phyloP scores from a whole-genome alignment of 2,888 invertebrate species.

The Noctuana brunneofusca region DNA sequence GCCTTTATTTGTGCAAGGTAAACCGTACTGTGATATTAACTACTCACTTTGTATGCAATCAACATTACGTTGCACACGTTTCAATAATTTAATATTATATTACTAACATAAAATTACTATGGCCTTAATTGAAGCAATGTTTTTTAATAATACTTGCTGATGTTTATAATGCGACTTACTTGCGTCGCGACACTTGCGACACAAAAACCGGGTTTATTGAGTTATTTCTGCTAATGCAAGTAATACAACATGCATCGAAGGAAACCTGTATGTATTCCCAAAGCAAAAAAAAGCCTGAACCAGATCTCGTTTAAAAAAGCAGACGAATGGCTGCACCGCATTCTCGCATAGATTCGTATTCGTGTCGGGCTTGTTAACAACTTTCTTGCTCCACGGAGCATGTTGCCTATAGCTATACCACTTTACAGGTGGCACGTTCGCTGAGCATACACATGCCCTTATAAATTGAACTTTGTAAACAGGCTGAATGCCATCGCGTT shows the following conservation, averaged over 20 bases:
- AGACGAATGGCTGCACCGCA: constrained; percentile 55
- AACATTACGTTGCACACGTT: constrained; percentile 15
- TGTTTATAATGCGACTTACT: background rate
- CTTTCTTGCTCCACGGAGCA: constrained; percentile 39
- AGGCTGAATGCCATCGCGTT: constrained; percentile 66
- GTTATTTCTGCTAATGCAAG: too few relatives aligned
- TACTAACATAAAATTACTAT: constrained; percentile 3
- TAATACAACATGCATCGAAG: background rate
- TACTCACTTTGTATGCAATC: constrained; percentile 7
- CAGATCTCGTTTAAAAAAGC: constrained; percentile 43
- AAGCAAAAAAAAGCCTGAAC: background rate
- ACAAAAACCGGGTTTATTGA: background rate
- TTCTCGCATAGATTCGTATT: constrained; percentile 41
- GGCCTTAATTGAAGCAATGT: background rate
- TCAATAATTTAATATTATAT: constrained; percentile 51
- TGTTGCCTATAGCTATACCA: constrained; percentile 9
- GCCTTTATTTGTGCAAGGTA: constrained; percentile 21
- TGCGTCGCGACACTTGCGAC: background rate
- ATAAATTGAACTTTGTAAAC: constrained; percentile 64
- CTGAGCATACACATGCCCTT: constrained; percentile 57
- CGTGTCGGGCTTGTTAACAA: constrained; percentile 46
- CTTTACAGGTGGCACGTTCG: constrained; percentile 38
- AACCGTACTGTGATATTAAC: constrained; percentile 7
- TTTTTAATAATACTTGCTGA: background rate
- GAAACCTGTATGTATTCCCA: background rate